These are phyloP conservation scores for Maniola jurtina DNA, from an alignment of 1,140 invertebrate genomes.

Conservation along the genomic window DNA sequence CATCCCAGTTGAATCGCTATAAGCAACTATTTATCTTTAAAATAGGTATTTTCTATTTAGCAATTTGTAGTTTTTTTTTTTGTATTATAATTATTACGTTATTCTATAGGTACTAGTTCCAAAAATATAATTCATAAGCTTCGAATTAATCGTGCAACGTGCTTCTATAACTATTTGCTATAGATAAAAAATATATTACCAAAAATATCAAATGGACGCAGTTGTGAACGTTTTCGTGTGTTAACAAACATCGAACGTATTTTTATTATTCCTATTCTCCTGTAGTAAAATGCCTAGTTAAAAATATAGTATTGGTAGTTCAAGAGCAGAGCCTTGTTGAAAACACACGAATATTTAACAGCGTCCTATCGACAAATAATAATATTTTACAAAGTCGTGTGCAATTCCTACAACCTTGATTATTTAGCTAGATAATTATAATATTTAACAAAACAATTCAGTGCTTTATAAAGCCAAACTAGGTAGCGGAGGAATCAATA, in stretches of 20 bases:
- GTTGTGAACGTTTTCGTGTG: not conserved
- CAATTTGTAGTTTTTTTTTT: not conserved
- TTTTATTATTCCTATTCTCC: no score
- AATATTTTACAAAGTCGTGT: not conserved
- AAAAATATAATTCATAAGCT: conserved; percentile 5
- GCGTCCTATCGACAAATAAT: not conserved
- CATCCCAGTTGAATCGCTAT: not conserved
- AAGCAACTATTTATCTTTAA: conserved; percentile 3
- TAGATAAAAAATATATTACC: conserved; percentile 13
- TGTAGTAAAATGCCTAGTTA: no score
- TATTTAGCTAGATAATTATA: not conserved
- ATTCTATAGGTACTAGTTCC: not conserved
- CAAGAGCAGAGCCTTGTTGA: not conserved
- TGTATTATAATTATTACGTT: not conserved
- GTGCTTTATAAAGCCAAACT: not conserved
- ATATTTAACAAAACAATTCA: not conserved
- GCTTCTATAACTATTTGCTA: conserved; percentile 27
- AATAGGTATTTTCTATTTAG: not conserved
- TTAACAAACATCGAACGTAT: not conserved
- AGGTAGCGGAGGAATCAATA: not conserved
- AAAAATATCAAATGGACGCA: not conserved
- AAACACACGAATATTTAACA: conserved; percentile 1
- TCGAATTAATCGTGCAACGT: conserved; percentile 19
- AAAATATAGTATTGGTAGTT: no score
- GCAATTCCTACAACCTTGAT: not conserved